A percentile compares a stretch with the other conserved stretches of the same genome.
phyloP scores from a whole-genome alignment of 2,797 vertebrate genomes.

The Galagoides demidoff region DNA sequence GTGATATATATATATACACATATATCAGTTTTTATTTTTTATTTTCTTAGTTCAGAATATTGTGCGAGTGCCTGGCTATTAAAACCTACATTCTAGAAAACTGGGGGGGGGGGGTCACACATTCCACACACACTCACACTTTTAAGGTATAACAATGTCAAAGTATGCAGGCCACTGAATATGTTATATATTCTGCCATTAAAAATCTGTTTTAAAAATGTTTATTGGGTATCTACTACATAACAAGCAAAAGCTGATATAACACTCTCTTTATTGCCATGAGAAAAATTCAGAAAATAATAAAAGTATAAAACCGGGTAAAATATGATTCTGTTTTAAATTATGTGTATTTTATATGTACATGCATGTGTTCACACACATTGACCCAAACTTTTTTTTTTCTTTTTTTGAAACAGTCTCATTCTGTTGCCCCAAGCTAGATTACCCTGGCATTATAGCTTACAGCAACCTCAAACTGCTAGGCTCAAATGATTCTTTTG shows the following conservation, averaged over 20 bases:
- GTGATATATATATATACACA: not conserved
- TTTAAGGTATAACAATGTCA: slow-evolving; percentile 16
- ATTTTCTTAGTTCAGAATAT: too few relatives aligned
- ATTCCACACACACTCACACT: not conserved
- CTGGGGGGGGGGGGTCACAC: not conserved
- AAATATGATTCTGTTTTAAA: not conserved
- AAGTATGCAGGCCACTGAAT: not conserved
- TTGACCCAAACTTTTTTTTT: not conserved
- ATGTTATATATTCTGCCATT: slow-evolving; percentile 10
- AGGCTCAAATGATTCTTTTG: too few relatives aligned
- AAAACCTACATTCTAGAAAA: slow-evolving; percentile 5
- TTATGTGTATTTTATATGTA: not conserved
- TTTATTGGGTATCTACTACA: not conserved
- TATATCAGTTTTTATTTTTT: not conserved
- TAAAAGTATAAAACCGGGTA: not conserved
- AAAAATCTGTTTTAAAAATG: slow-evolving; percentile 26
- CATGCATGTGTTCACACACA: not conserved
- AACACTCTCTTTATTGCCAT: not conserved
- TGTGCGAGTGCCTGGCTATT: not conserved
- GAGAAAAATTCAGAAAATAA: slow-evolving; percentile 22
- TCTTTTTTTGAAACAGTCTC: too few relatives aligned
- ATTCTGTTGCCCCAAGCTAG: too few relatives aligned
- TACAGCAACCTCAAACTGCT: too few relatives aligned
- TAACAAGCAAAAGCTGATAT: not conserved
- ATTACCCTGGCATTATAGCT: too few relatives aligned